Conservation (phyloP, 2,797 vertebrate genomes). For the Sarcoramphus papa region DNA sequence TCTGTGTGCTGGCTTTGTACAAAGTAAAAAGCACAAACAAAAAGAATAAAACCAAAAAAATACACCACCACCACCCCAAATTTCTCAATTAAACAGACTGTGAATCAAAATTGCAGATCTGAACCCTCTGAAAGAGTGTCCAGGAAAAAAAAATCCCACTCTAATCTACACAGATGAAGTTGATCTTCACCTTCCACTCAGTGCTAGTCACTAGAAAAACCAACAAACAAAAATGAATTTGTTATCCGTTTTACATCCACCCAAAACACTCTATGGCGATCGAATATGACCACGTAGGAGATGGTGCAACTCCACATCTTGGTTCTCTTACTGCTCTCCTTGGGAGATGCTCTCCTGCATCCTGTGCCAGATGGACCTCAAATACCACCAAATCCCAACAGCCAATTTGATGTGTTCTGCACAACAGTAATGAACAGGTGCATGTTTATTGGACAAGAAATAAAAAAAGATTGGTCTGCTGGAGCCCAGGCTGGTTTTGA, state of each 20-base stretch:
- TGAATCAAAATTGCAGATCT: background rate
- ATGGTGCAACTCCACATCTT: background rate
- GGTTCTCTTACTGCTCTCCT: background rate
- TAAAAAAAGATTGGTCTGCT: background rate
- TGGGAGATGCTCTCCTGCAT: background rate
- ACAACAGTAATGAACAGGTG: rapidly evolving
- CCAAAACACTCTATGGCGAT: background rate
- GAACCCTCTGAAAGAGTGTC: background rate
- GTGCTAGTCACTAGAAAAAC: background rate
- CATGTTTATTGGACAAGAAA: background rate
- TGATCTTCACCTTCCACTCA: background rate
- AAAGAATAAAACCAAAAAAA: background rate
- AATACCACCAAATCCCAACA: background rate
- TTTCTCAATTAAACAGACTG: background rate
- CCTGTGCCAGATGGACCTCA: background rate
- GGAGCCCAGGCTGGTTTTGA: background rate
- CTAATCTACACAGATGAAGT: background rate
- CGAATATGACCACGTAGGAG: background rate
- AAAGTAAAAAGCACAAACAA: background rate
- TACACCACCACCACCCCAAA: background rate
- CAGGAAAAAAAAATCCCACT: background rate
- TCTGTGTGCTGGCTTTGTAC: background rate
- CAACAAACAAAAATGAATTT: background rate
- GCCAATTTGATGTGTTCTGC: background rate
- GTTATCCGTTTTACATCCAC: background rate